Percentiles rank a stretch among this genome's conserved stretches.
Evolutionary conservation across 2,113 vertebrate species (phyloP).

Genomic region (Amblyornis subalaris): DNA sequence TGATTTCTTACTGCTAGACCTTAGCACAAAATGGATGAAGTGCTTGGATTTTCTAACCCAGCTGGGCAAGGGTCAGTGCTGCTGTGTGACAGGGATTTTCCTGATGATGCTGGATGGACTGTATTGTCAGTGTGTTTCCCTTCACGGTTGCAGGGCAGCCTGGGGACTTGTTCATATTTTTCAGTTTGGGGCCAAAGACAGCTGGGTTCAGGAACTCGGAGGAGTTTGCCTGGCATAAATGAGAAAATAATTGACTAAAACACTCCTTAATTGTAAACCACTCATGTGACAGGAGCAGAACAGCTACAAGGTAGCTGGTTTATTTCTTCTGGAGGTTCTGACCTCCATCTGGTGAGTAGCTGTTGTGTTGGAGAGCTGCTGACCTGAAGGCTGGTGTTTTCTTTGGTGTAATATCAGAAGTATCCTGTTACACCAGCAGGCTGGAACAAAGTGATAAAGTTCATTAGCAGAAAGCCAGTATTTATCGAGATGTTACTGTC

Average conservation of each 20-base stretch:
- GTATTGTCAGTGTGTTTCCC: background rate
- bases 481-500: background rate
- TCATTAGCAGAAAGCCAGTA: background rate
- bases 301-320: background rate
- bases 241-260: background rate
- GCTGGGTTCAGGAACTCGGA: background rate
- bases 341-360: background rate
- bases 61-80: background rate
- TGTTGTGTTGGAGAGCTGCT: background rate
- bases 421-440: background rate
- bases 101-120: background rate
- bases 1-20: background rate
- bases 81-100: background rate
- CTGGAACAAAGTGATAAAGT: background rate
- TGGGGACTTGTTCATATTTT: background rate
- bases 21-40: background rate
- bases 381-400: background rate
- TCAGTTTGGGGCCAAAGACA: slow-evolving; percentile 20
- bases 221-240: background rate
- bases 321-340: background rate
- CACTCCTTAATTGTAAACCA: background rate
- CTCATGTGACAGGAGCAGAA: background rate
- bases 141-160: background rate
- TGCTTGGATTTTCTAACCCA: background rate
- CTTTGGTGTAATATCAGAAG: background rate